These are phyloP conservation scores for Spongilla lacustris DNA, from an alignment of 37 sponge, comb jelly and placozoan species.

Conservation along the genomic window DNA sequence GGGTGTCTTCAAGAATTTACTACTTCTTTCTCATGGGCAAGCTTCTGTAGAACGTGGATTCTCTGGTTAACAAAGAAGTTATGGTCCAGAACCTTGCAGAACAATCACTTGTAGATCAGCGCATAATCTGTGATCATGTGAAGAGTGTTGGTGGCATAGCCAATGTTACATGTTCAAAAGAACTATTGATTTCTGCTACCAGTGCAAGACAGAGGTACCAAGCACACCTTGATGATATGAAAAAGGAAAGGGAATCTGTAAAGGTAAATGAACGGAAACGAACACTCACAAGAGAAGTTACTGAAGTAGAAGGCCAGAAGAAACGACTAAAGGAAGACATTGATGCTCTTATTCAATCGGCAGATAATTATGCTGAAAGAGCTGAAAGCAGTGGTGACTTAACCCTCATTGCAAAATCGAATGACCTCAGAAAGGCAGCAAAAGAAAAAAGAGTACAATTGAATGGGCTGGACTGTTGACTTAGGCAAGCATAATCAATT, in stretches of 20 bases:
- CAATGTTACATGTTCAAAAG: background rate
- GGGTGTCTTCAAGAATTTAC: constrained; percentile 1
- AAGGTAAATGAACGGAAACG: background rate
- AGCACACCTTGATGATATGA: background rate
- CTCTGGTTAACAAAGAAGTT: constrained; percentile 3
- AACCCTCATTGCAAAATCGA: constrained; percentile 1
- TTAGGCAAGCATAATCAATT: too few species aligned
- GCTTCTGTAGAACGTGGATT: constrained; percentile 6
- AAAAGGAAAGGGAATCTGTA: background rate
- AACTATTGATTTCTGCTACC: constrained; percentile 8
- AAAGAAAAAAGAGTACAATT: background rate
- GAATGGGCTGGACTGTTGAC: background rate
- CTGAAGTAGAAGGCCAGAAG: constrained; percentile 10
- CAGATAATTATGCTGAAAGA: background rate
- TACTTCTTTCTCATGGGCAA: constrained; percentile 12
- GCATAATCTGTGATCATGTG: constrained; percentile 5
- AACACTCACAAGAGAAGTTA: background rate
- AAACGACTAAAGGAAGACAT: background rate
- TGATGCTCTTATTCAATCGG: background rate
- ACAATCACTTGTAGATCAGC: constrained; percentile 1
- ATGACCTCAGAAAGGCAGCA: constrained; percentile 1
- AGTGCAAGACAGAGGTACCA: background rate
- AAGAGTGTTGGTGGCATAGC: constrained; percentile 4
- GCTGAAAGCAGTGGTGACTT: constrained; percentile 8
- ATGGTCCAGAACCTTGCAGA: constrained; percentile 4